phyloP scores from a whole-genome alignment of 2,113 vertebrate species.

The Megaleporinus macrocephalus region DNA sequence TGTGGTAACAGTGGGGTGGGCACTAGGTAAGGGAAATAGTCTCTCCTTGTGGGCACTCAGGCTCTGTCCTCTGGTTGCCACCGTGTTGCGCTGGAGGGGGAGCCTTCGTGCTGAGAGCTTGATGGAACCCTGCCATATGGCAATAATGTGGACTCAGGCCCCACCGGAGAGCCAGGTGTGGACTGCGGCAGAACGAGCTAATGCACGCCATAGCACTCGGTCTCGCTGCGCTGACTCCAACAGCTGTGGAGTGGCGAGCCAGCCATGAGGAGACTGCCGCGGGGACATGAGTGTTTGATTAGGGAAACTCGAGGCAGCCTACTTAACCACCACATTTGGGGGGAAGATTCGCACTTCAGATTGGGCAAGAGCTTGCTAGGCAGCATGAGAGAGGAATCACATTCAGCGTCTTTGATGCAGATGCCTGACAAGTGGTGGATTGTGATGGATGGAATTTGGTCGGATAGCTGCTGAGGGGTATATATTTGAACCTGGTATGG shows the following conservation, averaged over 20 bases:
- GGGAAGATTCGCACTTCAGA: slow-evolving; percentile 20
- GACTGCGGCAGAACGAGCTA: slow-evolving; percentile 43
- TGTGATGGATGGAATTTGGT: background rate
- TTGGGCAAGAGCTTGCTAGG: slow-evolving; percentile 16
- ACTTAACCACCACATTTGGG: slow-evolving; percentile 36
- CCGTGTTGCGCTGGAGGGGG: background rate
- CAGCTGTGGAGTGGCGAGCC: slow-evolving; percentile 46
- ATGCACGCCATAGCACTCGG: slow-evolving; percentile 1
- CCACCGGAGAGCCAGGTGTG: slow-evolving; percentile 53
- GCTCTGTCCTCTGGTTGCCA: slow-evolving; percentile 11
- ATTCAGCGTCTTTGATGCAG: slow-evolving; percentile 11
- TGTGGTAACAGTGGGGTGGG: background rate
- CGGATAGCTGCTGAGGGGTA: background rate
- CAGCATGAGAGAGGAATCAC: background rate
- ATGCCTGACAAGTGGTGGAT: background rate
- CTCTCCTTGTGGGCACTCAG: slow-evolving; percentile 2
- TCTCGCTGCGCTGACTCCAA: background rate
- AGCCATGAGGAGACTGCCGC: slow-evolving; percentile 16
- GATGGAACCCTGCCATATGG: slow-evolving; percentile 52
- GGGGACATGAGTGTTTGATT: slow-evolving; percentile 51
- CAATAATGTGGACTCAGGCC: slow-evolving; percentile 41
- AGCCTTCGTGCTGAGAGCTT: slow-evolving; percentile 34
- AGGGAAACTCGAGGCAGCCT: slow-evolving; percentile 31
- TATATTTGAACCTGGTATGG: background rate
- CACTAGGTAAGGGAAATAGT: background rate